Evolutionary conservation across 2,888 invertebrate genomes (phyloP).

Genomic region (Elegia similella): DNA sequence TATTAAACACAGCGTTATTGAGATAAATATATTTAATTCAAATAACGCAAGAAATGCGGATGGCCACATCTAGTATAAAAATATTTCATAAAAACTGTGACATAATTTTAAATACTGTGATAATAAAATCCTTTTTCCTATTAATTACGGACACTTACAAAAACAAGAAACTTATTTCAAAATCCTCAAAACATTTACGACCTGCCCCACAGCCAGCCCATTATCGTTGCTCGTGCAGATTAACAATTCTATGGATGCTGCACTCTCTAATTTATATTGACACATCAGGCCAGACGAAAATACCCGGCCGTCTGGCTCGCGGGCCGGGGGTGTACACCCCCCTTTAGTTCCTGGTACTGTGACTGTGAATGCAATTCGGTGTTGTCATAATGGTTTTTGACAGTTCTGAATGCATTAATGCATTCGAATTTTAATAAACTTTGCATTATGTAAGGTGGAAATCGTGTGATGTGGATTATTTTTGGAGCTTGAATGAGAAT

Average conservation of each 20-base stretch:
- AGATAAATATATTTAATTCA: no score
- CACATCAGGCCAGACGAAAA: constrained; percentile 78
- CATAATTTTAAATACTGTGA: no score
- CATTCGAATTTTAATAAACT: constrained; percentile 25
- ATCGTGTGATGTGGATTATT: no score
- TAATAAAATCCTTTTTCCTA: no score
- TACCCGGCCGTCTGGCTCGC: constrained; percentile 59
- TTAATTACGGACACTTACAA: no score
- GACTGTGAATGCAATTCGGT: constrained; percentile 42
- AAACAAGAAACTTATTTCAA: background rate
- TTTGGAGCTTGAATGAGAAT: no score
- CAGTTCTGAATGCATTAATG: constrained; percentile 42
- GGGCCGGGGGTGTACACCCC: constrained; percentile 34
- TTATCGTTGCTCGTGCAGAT: constrained; percentile 33
- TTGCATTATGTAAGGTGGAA: background rate
- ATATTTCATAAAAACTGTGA: no score
- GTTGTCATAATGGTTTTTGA: constrained; percentile 66
- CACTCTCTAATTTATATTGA: constrained; percentile 76
- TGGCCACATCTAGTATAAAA: no score
- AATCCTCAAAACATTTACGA: constrained; percentile 28
- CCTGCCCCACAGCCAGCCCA: constrained; percentile 43
- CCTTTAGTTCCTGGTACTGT: constrained; percentile 33
- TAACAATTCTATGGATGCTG: constrained; percentile 53
- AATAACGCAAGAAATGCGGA: no score
- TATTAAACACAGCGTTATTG: no score